These are phyloP conservation scores for Sminthurides bifidus DNA, from an alignment of 1,140 invertebrate species.

Conservation along the genomic window DNA sequence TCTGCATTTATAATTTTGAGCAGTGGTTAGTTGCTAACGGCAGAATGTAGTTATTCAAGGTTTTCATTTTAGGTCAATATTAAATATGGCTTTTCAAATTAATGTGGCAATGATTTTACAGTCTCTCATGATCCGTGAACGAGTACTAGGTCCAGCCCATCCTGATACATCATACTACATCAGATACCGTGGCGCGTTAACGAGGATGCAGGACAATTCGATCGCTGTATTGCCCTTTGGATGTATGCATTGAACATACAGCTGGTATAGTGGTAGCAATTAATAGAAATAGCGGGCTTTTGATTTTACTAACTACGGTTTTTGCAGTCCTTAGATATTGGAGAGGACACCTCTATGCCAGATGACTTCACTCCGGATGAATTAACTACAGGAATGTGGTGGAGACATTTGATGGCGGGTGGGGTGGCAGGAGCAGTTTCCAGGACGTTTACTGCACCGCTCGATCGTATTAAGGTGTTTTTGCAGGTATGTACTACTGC, in stretches of 20 bases:
- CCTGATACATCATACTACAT: slow-evolving; percentile 95
- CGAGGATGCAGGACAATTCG: slow-evolving; percentile 85
- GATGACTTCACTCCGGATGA: slow-evolving; percentile 94
- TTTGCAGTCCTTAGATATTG: slow-evolving; percentile 91
- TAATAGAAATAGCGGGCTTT: no score
- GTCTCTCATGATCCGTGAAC: slow-evolving; percentile 79
- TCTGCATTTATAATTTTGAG: no score
- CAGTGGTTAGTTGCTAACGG: no score
- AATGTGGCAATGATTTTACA: slow-evolving; percentile 7
- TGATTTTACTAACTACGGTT: no score
- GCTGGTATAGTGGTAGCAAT: no score
- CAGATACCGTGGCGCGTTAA: slow-evolving; percentile 85
- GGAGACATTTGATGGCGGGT: slow-evolving; percentile 91
- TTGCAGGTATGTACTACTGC: slow-evolving; percentile 60
- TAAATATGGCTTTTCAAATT: not conserved
- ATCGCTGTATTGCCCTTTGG: slow-evolving; percentile 83
- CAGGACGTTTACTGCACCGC: slow-evolving; percentile 81
- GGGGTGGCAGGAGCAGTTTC: slow-evolving; percentile 84
- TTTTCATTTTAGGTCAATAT: no score
- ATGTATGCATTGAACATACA: slow-evolving; percentile 96
- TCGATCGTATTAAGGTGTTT: slow-evolving; percentile 96
- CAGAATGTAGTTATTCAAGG: no score
- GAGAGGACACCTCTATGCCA: slow-evolving; percentile 89
- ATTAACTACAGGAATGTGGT: slow-evolving; percentile 92
- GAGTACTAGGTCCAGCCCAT: slow-evolving; percentile 84